Percentiles rank a stretch among this genome's conserved stretches.
Conservation (phyloP, 30 jellyfish, hydroid and myxozoan genomes). For the Pseudorhiza aurosa region DNA sequence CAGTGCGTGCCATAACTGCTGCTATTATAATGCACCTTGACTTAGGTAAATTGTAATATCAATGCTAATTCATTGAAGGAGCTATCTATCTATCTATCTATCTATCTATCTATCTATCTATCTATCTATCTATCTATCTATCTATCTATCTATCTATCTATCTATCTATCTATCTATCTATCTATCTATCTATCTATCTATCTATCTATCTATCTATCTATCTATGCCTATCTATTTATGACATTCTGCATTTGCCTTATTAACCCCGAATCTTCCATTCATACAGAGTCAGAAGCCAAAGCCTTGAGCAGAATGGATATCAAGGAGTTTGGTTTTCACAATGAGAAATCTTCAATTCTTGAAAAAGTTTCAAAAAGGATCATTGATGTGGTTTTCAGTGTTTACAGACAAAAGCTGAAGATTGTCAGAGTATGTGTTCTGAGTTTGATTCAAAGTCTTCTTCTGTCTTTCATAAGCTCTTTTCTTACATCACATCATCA, state of each 20-base stretch:
- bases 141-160: too few species aligned
- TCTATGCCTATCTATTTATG: too few species aligned
- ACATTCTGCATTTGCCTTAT: not conserved
- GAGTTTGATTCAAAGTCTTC: too few species aligned
- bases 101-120: too few species aligned
- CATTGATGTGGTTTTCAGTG: constrained; percentile 38
- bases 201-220: too few species aligned
- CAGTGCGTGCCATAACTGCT: constrained; percentile 47
- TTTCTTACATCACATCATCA: too few species aligned
- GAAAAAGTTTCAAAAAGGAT: constrained; percentile 39
- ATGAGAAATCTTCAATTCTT: not conserved
- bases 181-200: too few species aligned
- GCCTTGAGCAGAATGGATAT: not conserved
- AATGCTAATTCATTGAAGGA: too few species aligned
- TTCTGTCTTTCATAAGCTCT: too few species aligned
- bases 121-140: too few species aligned
- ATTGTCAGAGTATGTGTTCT: constrained; percentile 43
- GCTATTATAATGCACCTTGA: constrained; percentile 47
- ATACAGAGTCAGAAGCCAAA: constrained; percentile 32
- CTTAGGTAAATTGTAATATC: constrained; percentile 21
- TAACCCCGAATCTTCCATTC: not conserved
- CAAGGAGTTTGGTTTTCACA: constrained; percentile 1
- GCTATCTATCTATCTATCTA: too few species aligned
- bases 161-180: too few species aligned
- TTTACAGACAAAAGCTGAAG: constrained; percentile 46